A percentile compares a stretch with the other conserved stretches of the same genome.
These are phyloP conservation scores for Ceramica pisi DNA, from an alignment of 2,888 invertebrate species.

Conservation along the genomic window DNA sequence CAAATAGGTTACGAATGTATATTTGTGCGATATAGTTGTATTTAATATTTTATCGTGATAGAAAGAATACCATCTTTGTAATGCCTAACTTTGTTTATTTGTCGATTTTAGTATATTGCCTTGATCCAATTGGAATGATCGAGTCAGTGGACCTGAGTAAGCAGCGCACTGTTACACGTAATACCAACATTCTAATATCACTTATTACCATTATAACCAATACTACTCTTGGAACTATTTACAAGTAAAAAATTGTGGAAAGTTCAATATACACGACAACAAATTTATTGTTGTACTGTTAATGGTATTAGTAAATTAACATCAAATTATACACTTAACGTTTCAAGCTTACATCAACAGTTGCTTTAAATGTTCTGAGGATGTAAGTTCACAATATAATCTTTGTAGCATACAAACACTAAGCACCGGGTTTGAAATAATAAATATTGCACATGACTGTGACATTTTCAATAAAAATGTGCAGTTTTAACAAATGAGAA, in stretches of 20 bases:
- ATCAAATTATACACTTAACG: slow-evolving; percentile 60
- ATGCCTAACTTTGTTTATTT: slow-evolving; percentile 65
- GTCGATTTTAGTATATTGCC: slow-evolving; percentile 67
- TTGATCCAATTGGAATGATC: slow-evolving; percentile 84
- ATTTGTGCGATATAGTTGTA: slow-evolving; percentile 81
- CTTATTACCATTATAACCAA: slow-evolving; percentile 75
- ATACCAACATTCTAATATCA: slow-evolving; percentile 82
- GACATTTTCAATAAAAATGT: slow-evolving; percentile 69
- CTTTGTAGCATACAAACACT: slow-evolving; percentile 70
- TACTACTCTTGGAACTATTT: slow-evolving; percentile 79
- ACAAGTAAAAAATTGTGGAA: slow-evolving; percentile 76
- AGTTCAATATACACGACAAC: slow-evolving; percentile 74
- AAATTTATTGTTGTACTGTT: slow-evolving; percentile 67
- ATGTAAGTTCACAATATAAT: slow-evolving; percentile 69
- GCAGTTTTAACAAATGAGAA: slow-evolving; percentile 77
- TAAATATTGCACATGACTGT: slow-evolving; percentile 82
- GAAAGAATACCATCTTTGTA: slow-evolving; percentile 65
- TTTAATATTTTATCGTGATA: slow-evolving; percentile 69
- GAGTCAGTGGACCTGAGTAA: slow-evolving; percentile 73
- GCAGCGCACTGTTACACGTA: slow-evolving; percentile 70
- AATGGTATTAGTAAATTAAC: slow-evolving; percentile 59
- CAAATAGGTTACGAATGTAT: slow-evolving; percentile 69
- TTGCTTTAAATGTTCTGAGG: slow-evolving; percentile 86
- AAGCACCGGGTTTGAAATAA: slow-evolving; percentile 82
- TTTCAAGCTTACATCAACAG: slow-evolving; percentile 78